These are phyloP conservation scores for Apeltes quadracus DNA, from an alignment of 2,113 vertebrate genomes.

Conservation along the genomic window DNA sequence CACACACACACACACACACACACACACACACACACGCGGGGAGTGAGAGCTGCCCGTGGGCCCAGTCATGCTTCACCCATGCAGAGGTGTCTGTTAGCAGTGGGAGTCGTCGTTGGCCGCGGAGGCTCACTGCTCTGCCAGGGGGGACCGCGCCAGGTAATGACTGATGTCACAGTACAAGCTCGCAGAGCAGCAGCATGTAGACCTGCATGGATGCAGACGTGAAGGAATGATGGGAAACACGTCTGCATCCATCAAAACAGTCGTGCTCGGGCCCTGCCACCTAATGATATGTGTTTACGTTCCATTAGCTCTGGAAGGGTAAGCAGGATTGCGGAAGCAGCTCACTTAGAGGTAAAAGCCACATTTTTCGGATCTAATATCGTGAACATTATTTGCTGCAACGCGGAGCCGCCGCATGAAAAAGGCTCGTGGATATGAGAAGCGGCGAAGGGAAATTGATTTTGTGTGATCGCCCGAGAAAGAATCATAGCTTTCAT, in stretches of 20 bases:
- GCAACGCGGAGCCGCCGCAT: slow-evolving; percentile 51
- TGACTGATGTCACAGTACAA: slow-evolving; percentile 64
- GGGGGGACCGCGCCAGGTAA: slow-evolving; percentile 58
- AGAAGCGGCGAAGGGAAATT: slow-evolving; percentile 50
- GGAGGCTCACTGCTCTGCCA: slow-evolving; percentile 67
- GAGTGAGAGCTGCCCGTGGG: slow-evolving; percentile 40
- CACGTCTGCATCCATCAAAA: slow-evolving; percentile 50
- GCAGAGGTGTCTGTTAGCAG: slow-evolving; percentile 69
- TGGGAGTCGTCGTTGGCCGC: slow-evolving; percentile 70
- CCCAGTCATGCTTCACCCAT: slow-evolving; percentile 64
- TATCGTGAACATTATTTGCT: slow-evolving; percentile 52
- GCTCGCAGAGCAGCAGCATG: slow-evolving; percentile 49
- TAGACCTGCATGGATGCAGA: slow-evolving; percentile 39
- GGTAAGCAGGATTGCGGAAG: slow-evolving; percentile 47
- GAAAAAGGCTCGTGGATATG: slow-evolving; percentile 54
- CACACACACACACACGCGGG: slow-evolving; percentile 20
- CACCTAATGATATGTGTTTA: slow-evolving; percentile 53
- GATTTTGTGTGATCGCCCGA: slow-evolving; percentile 49
- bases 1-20: slow-evolving; percentile 21
- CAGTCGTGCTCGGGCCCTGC: slow-evolving; percentile 4
- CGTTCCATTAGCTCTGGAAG: slow-evolving; percentile 57
- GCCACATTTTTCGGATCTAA: slow-evolving; percentile 52
- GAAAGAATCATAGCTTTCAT: slow-evolving; percentile 54
- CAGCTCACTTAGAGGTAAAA: slow-evolving; percentile 32
- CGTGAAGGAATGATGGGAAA: slow-evolving; percentile 44